Evolutionary conservation across 1,140 invertebrate species (phyloP).

Genomic region (Hormaphis cornu): DNA sequence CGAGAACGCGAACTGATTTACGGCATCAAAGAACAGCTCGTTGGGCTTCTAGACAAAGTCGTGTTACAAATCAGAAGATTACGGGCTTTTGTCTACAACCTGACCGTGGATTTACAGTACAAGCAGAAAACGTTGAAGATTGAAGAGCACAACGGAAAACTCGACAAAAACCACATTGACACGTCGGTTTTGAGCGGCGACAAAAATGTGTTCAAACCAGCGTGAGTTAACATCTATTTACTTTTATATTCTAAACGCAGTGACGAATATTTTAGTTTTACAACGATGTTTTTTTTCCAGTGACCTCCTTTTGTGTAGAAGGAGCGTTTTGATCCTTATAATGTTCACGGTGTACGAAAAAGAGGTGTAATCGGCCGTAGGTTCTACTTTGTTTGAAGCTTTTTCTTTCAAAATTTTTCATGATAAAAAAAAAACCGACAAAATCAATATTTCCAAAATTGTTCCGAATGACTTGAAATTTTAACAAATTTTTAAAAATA

Average conservation of each 20-base stretch:
- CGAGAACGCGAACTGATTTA: conserved; percentile 1
- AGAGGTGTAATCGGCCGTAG: too few species aligned
- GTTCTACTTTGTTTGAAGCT: too few species aligned
- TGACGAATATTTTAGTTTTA: neutral
- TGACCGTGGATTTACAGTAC: neutral
- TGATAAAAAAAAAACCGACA: too few species aligned
- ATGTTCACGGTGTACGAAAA: too few species aligned
- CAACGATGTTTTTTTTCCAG: neutral
- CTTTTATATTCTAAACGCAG: neutral
- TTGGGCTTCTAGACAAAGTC: conserved; percentile 8
- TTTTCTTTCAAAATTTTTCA: too few species aligned
- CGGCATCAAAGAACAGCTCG: neutral
- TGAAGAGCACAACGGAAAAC: neutral
- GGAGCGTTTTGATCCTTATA: too few species aligned
- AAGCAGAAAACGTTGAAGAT: conserved; percentile 4
- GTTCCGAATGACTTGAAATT: too few species aligned
- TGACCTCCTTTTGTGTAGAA: neutral
- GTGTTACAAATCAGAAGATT: conserved; percentile 5
- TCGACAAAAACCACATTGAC: neutral
- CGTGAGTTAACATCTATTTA: conserved; percentile 8
- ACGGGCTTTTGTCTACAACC: neutral
- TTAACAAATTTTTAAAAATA: too few species aligned
- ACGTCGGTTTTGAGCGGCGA: neutral
- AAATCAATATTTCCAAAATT: too few species aligned
- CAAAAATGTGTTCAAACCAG: conserved; percentile 1